Base-by-base conservation (phyloP, 2,797 vertebrate genomes). In the Enteromius anoplus region DNA sequence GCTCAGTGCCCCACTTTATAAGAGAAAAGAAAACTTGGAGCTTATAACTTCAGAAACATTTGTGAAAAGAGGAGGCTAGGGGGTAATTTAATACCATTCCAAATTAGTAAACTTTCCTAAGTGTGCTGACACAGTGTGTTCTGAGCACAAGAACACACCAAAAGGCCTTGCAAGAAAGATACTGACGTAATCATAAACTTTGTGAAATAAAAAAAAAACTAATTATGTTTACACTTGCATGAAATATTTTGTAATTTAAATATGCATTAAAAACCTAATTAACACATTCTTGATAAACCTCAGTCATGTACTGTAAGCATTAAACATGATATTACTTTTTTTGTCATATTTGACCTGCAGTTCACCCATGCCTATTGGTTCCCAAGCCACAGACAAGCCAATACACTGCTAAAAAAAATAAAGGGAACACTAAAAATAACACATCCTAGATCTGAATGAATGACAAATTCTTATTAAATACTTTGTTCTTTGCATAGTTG, bases 71-170 rank as follows among this genome's bases (percentile, higher is more conserved):
- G 23, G 49, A 47, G 66, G 40, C 51, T 40, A 47, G 73, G 73
- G 72, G 49, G 45, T 76, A 19, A n/a, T 47, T n/a, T 69, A 58
- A 77, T 47, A 42, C 15, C 47, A 75, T 75, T 75, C 32, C 15
- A 77, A 68, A 83, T 69, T 6, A 83, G 76, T 55, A 83, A 77
- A 76, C 45, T 37, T 69, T 68, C 37, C 79, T 49, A 23, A 17
- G 23, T 32, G 40, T 71, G 79, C 73, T 69, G 49, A 83, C 26
- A 21, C 72, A 15, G n/a, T 42, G 9, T 29, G 23, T 65, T 49
- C 71, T 14, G 47, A 53, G 60, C 32, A 53, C 9, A 6, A 23
- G 11, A 53, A 77, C 42, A 45, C 42, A 45, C 42, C 10, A 66
- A 49, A 66, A 15, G 1, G 26, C 40, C 4, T 37, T 37, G 26